Evolutionary conservation across 2,888 invertebrate species (phyloP).

Genomic region (Oscheius onirici): DNA sequence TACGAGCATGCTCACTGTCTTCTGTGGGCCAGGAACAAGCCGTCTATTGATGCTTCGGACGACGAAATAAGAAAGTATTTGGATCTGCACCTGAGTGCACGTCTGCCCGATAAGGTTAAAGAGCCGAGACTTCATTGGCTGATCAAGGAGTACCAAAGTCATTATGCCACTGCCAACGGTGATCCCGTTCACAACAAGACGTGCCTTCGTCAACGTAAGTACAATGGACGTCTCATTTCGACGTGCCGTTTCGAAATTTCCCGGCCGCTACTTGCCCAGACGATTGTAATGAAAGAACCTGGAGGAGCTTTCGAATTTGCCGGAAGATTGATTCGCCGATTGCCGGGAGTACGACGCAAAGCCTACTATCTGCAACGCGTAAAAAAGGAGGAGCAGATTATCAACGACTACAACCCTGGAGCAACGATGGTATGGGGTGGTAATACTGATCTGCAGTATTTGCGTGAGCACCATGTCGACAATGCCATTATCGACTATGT

Average conservation of each 20-base stretch:
- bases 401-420: constrained; percentile 14
- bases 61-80: not conserved
- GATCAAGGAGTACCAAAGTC: not conserved
- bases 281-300: not conserved
- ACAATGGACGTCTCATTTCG: not conserved
- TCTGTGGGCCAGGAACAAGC: not conserved
- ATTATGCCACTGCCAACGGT: not conserved
- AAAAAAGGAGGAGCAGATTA: not conserved
- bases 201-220: not conserved
- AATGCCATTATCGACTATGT: not conserved
- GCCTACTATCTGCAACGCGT: not conserved
- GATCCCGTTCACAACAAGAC: not conserved
- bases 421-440: not conserved
- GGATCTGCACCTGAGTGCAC: not conserved
- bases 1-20: not conserved
- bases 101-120: not conserved
- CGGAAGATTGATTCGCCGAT: not conserved
- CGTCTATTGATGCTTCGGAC: not conserved
- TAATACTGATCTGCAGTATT: constrained; percentile 9
- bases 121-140: not conserved
- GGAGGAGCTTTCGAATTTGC: too few species aligned
- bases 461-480: not conserved
- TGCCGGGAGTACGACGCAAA: not conserved
- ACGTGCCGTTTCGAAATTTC: not conserved
- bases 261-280: not conserved